Evolutionary conservation across 2,113 vertebrate genomes (phyloP).

Genomic region (Zonotrichia leucophrys): DNA sequence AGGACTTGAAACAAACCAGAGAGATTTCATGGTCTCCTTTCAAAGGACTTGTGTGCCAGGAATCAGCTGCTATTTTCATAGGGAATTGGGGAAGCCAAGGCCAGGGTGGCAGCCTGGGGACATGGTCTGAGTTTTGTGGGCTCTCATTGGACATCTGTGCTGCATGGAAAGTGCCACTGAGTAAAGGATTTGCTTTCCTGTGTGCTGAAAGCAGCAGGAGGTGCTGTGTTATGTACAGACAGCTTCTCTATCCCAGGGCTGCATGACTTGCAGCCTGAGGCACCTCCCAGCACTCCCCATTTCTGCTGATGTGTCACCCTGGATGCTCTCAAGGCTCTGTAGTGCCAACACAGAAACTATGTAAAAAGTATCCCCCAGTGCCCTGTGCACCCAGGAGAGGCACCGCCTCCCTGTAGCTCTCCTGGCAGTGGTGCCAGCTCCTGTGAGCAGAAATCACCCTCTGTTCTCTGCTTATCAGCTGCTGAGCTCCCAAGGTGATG

Average conservation of each 20-base stretch:
- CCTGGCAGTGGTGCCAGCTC: background rate
- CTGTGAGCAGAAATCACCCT: background rate
- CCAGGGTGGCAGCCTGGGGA: background rate
- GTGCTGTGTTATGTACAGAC: background rate
- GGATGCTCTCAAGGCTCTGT: background rate
- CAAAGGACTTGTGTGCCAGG: background rate
- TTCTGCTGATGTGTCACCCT: background rate
- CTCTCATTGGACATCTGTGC: background rate
- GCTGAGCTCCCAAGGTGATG: background rate
- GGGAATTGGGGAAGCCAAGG: fast-evolving
- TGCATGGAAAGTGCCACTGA: background rate
- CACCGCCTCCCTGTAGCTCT: background rate
- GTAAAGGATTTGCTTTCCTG: background rate
- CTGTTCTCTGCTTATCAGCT: background rate
- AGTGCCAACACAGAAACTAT: background rate
- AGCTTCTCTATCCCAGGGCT: background rate
- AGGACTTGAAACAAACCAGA: background rate
- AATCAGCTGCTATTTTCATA: background rate
- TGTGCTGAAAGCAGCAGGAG: background rate
- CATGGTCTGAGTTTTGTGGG: background rate
- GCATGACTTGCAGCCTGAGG: background rate
- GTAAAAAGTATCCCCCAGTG: background rate
- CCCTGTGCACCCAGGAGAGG: fast-evolving
- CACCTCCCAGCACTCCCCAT: background rate
- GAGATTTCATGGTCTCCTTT: background rate